A percentile compares a stretch with the other conserved stretches of the same genome.
Conservation (phyloP, 2,888 invertebrate species). For the Caenorhabditis auriculariae region DNA sequence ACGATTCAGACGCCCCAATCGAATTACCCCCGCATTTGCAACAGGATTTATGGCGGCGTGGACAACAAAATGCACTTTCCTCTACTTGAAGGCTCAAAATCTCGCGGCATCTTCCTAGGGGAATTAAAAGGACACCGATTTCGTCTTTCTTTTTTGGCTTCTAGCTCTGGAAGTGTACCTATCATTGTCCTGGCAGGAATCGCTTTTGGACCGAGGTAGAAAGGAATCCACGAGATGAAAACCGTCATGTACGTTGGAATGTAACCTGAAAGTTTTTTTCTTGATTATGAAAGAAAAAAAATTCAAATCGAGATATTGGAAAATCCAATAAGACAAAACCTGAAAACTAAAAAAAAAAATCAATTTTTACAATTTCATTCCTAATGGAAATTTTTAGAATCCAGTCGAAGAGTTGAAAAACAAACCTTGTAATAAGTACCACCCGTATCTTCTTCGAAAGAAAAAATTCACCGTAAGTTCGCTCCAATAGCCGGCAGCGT, state of each 20-base stretch:
- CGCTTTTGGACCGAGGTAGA: constrained; percentile 59
- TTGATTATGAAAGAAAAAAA: background rate
- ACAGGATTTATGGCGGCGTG: too few relatives aligned
- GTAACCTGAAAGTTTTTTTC: constrained; percentile 42
- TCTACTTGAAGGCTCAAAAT: too few relatives aligned
- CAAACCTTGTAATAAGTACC: constrained; percentile 62
- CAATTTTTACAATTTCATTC: background rate
- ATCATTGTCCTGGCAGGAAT: constrained; percentile 63
- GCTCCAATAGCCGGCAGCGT: constrained; percentile 63
- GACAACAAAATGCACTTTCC: too few relatives aligned
- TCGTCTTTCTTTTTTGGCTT: too few relatives aligned
- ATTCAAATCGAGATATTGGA: background rate
- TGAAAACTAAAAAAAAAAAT: background rate
- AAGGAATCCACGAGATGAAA: constrained; percentile 64
- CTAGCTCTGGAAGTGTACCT: too few relatives aligned
- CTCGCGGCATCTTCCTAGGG: too few relatives aligned
- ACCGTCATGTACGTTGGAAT: constrained; percentile 63
- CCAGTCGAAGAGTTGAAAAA: background rate
- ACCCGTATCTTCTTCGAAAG: constrained; percentile 61
- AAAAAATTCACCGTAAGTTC: constrained; percentile 60
- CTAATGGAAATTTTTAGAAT: background rate
- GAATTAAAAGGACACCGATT: too few relatives aligned
- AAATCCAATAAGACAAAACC: background rate
- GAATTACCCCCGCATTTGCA: too few relatives aligned
- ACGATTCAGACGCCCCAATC: too few relatives aligned